Base-by-base conservation (phyloP, 53 echinoderm and acorn worm species). In the Luidia sarsii region DNA sequence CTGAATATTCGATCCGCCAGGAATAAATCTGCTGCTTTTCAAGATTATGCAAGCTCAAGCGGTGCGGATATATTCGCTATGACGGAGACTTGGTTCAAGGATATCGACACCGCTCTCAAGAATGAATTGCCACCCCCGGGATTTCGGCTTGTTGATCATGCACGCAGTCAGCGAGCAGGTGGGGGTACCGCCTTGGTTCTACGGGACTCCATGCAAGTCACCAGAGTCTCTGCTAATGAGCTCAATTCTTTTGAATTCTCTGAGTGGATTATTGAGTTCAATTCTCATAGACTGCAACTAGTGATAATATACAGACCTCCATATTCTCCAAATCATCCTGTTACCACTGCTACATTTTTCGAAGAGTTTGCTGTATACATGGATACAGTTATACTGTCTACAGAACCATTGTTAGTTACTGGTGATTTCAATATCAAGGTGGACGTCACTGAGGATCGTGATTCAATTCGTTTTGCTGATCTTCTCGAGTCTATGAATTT, bases 351-450 rank as follows among this genome's bases (percentile, higher is more conserved):
- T 31, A 50, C 69, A 69, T 88, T 88, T 57, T 50, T 82, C 9
- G 24, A 30, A 15, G 82, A 82, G 39, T 82, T 82, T 36, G 33
- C 51, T 20, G 21, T 24, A 24, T 61, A 56, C 25, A 9, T 75
- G 9, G 88, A 77, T 36, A 28, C 55, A 13, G 18, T 75, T 1
- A 43, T 46, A 23, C 24, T 64, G 46, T 66, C 65, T 15, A 38
- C 59, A 0, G 82, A 70, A 56, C 43, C 73, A 38, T 24, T 88
- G 3, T 2, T 88, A 20, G 57, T 88, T 59, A 72, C 75, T 65
- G 82, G 88, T 7, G 88, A 87, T 10, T 82, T 88, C 22, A 88
- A 88, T 24, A 51, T 88, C 33, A 63, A 88, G 23, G 60, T 37
- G 16, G 88, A 82, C 24, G 61, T 73, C 5, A 2, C 9, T 16